Percentiles rank a stretch among this genome's conserved stretches.
These are phyloP conservation scores for Delphinus delphis DNA, from an alignment of 2,113 vertebrate genomes.

Conservation along the genomic window DNA sequence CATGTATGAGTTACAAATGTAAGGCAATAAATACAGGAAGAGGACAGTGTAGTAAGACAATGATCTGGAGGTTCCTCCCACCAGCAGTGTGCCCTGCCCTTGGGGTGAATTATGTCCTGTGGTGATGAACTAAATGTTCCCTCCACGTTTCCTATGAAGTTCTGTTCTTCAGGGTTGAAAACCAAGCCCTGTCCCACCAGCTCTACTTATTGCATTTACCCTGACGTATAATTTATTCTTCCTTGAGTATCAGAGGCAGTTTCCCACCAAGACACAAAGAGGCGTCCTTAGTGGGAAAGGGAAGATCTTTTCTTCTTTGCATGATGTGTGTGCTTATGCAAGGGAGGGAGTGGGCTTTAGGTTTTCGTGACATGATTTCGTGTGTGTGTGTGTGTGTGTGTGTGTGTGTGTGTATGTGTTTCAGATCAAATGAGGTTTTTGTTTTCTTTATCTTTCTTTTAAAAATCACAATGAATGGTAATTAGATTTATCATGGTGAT, in stretches of 20 bases:
- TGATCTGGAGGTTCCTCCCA: not conserved
- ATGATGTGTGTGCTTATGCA: not conserved
- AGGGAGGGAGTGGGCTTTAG: not conserved
- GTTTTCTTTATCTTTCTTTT: conserved; percentile 3
- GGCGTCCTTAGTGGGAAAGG: not conserved
- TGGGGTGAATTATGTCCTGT: not conserved
- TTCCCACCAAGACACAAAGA: not conserved
- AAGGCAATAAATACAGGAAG: not conserved
- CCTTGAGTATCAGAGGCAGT: not conserved
- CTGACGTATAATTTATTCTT: not conserved
- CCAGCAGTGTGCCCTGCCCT: not conserved
- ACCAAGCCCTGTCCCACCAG: not conserved
- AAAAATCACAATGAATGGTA: not conserved
- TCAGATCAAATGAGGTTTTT: not conserved
- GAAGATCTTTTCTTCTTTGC: not conserved
- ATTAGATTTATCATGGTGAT: not conserved
- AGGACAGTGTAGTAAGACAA: not conserved
- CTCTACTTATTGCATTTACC: not conserved
- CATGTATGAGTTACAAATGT: not conserved
- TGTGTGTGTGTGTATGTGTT: not conserved
- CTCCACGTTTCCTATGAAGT: not conserved
- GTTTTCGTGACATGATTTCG: not conserved
- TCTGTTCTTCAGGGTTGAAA: not conserved
- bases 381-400: not conserved
- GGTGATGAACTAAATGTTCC: not conserved